These are phyloP conservation scores for Lithophane socia DNA, from an alignment of 2,888 invertebrate species.

Conservation along the genomic window DNA sequence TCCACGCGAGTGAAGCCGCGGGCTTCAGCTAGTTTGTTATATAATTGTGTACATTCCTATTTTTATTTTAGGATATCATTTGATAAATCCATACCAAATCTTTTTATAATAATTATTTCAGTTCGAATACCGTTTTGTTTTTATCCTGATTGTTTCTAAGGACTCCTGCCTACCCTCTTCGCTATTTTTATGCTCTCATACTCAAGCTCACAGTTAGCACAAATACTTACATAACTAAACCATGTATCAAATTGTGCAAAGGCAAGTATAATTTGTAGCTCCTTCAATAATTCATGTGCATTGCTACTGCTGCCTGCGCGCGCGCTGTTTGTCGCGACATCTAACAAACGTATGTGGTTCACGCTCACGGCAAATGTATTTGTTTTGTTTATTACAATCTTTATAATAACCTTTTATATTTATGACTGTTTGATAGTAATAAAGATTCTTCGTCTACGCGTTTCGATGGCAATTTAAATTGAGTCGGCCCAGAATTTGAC, in stretches of 20 bases:
- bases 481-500: background rate
- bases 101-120: too few species aligned
- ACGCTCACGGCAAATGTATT: conserved; percentile 43
- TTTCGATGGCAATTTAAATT: background rate
- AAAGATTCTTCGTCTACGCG: too few species aligned
- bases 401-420: conserved; percentile 3
- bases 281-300: conserved; percentile 73
- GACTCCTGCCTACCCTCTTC: background rate
- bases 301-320: conserved; percentile 37
- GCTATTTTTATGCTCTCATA: background rate
- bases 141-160: background rate
- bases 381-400: conserved; percentile 8
- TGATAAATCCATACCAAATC: too few species aligned
- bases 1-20: too few species aligned
- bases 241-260: conserved; percentile 46
- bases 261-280: conserved; percentile 69
- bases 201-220: conserved; percentile 22
- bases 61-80: too few species aligned
- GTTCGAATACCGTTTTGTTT: too few species aligned
- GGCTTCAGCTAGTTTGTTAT: too few species aligned
- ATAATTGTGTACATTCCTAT: too few species aligned
- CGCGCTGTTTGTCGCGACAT: conserved; percentile 36
- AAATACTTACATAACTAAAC: conserved; percentile 29
- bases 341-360: conserved; percentile 50
- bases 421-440: background rate